phyloP scores from a whole-genome alignment of 2,888 invertebrate species.

The Tetropium fuscum region DNA sequence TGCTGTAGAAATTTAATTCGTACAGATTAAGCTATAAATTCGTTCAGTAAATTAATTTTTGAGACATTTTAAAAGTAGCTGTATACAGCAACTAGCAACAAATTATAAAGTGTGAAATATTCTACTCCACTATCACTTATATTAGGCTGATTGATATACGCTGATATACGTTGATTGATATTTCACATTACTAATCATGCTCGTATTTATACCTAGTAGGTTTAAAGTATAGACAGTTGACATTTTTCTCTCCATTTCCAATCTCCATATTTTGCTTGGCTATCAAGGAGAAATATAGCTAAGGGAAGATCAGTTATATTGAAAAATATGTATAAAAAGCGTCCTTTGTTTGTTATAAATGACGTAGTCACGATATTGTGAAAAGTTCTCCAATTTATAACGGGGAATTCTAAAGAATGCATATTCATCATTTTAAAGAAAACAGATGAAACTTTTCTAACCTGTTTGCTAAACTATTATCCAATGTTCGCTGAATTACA shows the following conservation, averaged over 20 bases:
- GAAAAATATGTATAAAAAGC: conserved; percentile 14
- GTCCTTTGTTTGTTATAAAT: conserved; percentile 20
- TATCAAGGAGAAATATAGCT: neutral
- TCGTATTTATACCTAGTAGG: too few species aligned
- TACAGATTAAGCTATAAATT: too few species aligned
- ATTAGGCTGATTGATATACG: too few species aligned
- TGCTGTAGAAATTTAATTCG: too few species aligned
- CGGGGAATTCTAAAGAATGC: conserved; percentile 28
- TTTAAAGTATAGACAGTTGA: too few species aligned
- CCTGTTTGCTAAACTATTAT: conserved; percentile 18
- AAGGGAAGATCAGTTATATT: conserved; percentile 2
- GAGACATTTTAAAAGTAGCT: too few species aligned
- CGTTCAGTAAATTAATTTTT: too few species aligned
- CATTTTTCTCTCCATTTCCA: neutral
- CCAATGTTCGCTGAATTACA: neutral
- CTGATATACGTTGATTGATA: too few species aligned
- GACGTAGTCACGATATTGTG: conserved; percentile 20
- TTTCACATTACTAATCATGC: too few species aligned
- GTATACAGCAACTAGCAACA: too few species aligned
- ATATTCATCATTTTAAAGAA: conserved; percentile 35
- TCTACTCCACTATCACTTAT: too few species aligned
- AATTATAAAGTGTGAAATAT: too few species aligned
- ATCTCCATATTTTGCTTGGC: neutral
- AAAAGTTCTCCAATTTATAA: conserved; percentile 32
- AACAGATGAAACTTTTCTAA: conserved; percentile 23